A percentile compares a stretch with the other conserved stretches of the same genome.
These are phyloP conservation scores for Phrynocephalus forsythii DNA, from an alignment of 2,797 vertebrate genomes.

Conservation along the genomic window DNA sequence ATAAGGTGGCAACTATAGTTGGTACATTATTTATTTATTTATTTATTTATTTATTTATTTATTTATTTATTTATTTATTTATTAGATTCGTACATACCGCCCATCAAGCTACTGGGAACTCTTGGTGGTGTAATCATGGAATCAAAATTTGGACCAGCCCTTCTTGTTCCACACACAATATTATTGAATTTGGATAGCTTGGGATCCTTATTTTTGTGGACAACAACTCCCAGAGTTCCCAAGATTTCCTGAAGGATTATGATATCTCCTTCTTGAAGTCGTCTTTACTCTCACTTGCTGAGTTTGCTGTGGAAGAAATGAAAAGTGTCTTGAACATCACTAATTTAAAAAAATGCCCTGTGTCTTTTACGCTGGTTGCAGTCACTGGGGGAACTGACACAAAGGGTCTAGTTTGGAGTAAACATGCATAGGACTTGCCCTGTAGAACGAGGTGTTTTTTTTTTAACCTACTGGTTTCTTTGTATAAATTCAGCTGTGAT, in stretches of 20 bases:
- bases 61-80: too few species aligned
- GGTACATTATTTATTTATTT: too few species aligned
- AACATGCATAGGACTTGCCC: neutral
- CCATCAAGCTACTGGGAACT: too few species aligned
- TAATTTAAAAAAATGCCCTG: neutral
- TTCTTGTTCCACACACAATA: too few species aligned
- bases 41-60: too few species aligned
- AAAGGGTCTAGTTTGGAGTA: neutral
- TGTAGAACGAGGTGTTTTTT: conserved; percentile 53
- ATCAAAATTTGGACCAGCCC: neutral
- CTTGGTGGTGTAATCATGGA: too few species aligned
- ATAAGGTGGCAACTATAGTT: neutral
- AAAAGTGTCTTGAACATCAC: neutral
- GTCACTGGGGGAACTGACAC: neutral
- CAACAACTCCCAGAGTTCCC: too few species aligned
- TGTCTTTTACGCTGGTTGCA: neutral
- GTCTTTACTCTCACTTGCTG: neutral
- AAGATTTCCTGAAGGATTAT: neutral
- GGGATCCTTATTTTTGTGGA: too few species aligned
- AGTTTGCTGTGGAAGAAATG: neutral
- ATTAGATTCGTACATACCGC: too few species aligned
- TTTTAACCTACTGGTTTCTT: conserved; percentile 56
- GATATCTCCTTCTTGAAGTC: neutral
- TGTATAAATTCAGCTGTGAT: conserved; percentile 69
- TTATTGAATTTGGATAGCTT: neutral